Evolutionary conservation across 2,797 vertebrate species (phyloP), one percentile per base, ranked within the genome.

Genomic region (Acanthornis magna): DNA sequence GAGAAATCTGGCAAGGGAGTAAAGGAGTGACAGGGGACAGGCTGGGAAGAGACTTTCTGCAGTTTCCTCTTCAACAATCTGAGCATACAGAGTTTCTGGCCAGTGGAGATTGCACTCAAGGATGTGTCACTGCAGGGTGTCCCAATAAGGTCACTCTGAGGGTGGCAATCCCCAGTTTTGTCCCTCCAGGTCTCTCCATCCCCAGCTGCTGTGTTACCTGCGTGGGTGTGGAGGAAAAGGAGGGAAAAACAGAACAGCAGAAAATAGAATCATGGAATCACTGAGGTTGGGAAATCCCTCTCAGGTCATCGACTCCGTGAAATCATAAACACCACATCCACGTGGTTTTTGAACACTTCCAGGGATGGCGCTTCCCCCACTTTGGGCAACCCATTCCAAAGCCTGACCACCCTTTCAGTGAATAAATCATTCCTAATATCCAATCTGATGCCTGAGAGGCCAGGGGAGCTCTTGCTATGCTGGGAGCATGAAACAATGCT

Each of bases 291-390:
- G 40, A 71, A 71, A 45, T 21, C 43, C 58, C 45, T 16, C n/a
- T 6, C 1, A 45, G 14, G 4, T 30, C 65, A 7, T 5, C 0
- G 1, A 34, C 20, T 12, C 51, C 48, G 13, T 22, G 54, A n/a
- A n/a, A 29, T 27, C 50, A 13, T 0, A 25, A 20, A 6, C 16
- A 36, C 10, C 36, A 51, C 17, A 2, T 45, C 42, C 20, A 7
- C 3, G 4, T 26, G 36, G 5, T n/a, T 38, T n/a, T 6, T 27
- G 3, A 30, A 10, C 29, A 9, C 3, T 26, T 63, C 23, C 36
- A 38, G 7, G 43, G 20, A 7, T 10, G 11, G 11, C 17, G 23
- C 32, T 50, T 27, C 78, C 36, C 18, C 21, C 42, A 8, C 54
- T 18, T 5, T 15, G 32, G 48, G 26, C 13, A 57, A 23, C 50